Conservation (phyloP, 2,113 vertebrate species). For the Archilochus colubris region DNA sequence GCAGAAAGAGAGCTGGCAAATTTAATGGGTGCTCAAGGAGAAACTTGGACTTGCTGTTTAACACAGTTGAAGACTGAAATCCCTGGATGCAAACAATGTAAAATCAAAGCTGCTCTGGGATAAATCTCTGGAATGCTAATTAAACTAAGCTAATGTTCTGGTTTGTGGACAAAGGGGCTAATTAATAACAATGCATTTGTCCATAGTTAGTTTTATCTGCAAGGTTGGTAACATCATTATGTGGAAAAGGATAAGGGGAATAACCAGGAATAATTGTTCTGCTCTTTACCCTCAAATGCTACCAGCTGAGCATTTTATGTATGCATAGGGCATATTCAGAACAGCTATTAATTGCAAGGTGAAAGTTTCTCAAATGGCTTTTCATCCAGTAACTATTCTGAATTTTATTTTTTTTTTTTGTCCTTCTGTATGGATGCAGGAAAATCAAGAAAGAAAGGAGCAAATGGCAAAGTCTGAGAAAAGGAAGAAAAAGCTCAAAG, state of each 20-base stretch:
- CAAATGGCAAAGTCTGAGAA: slow-evolving; percentile 85
- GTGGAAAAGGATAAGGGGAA: neutral
- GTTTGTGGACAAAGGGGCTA: neutral
- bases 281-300: neutral
- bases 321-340: neutral
- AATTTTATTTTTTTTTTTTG: neutral
- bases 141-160: slow-evolving; percentile 4
- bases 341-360: neutral
- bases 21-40: neutral
- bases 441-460: slow-evolving; percentile 87
- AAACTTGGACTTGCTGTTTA: neutral
- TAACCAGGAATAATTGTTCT: neutral
- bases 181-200: slow-evolving; percentile 21
- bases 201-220: neutral
- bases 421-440: slow-evolving; percentile 72
- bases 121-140: slow-evolving; percentile 27
- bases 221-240: neutral
- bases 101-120: slow-evolving; percentile 4
- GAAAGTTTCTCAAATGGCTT: neutral
- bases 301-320: neutral
- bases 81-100: neutral
- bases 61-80: neutral
- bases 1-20: slow-evolving; percentile 8
- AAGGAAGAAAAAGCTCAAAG: slow-evolving; percentile 86
- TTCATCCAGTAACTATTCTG: neutral